A percentile compares a stretch with the other conserved stretches of the same genome.
phyloP scores from a whole-genome alignment of 37 sponge, comb jelly and placozoan species.

The Lycopodina hypogea region DNA sequence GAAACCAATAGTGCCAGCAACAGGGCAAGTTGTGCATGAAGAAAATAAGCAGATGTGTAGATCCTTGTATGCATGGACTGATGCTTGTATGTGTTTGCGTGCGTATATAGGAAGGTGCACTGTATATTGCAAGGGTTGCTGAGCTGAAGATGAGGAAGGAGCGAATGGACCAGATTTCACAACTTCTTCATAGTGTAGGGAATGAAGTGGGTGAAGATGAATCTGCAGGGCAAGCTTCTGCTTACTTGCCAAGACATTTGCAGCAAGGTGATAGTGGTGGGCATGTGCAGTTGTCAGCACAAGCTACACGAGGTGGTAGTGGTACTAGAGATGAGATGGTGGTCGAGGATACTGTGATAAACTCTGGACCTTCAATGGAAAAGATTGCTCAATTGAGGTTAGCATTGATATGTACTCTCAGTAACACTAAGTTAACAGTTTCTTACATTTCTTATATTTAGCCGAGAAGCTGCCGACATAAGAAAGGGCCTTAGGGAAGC shows the following conservation, averaged over 20 bases:
- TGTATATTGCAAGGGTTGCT: constrained; percentile 12
- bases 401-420: background rate
- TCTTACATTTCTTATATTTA: too few species aligned
- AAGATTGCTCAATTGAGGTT: background rate
- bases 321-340: constrained; percentile 6
- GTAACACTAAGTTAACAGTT: too few species aligned
- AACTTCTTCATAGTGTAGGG: constrained; percentile 16
- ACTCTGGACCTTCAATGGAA: background rate
- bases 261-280: background rate
- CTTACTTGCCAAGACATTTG: too few species aligned
- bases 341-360: background rate
- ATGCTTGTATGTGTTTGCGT: background rate
- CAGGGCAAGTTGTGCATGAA: background rate
- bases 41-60: too few species aligned
- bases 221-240: background rate
- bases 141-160: constrained; percentile 34
- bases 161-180: constrained; percentile 28
- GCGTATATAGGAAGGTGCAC: background rate
- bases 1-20: background rate
- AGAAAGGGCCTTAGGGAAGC: constrained; percentile 28
- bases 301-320: background rate
- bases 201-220: background rate
- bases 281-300: background rate
- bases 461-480: constrained; percentile 39
- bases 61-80: background rate